A percentile compares a stretch with the other conserved stretches of the same genome.
phyloP scores from a whole-genome alignment of 2,888 invertebrate species.

The Heliconius ethilla region DNA sequence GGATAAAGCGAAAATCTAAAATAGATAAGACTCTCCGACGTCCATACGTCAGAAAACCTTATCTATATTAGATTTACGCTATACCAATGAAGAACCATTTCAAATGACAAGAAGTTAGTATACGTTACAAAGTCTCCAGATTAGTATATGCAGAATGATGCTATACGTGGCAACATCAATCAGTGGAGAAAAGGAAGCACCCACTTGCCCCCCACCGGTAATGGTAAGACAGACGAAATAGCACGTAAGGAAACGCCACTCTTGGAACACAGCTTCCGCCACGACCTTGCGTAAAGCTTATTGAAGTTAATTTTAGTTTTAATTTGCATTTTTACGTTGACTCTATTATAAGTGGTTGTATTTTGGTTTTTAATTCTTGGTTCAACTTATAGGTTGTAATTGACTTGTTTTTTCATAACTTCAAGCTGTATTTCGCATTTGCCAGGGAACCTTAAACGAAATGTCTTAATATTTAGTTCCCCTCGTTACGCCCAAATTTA shows the following conservation, averaged over 20 bases:
- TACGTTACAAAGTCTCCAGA: neutral
- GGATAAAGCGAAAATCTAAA: too few relatives aligned
- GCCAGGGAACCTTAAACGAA: too few relatives aligned
- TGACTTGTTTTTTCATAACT: too few relatives aligned
- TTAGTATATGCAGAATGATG: slow-evolving; percentile 4
- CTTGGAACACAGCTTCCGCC: slow-evolving; percentile 48
- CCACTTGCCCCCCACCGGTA: slow-evolving; percentile 56
- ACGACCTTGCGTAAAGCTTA: slow-evolving; percentile 44
- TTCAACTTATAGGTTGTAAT: too few relatives aligned
- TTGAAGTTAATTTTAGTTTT: slow-evolving; percentile 30
- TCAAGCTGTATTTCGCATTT: too few relatives aligned
- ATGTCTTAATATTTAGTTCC: neutral
- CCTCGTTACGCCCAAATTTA: too few relatives aligned
- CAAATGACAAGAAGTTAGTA: neutral
- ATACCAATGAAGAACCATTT: neutral
- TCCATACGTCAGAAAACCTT: too few relatives aligned
- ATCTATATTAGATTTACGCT: too few relatives aligned
- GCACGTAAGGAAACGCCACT: slow-evolving; percentile 60
- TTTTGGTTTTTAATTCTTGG: too few relatives aligned
- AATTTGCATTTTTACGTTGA: neutral
- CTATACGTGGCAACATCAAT: slow-evolving; percentile 37
- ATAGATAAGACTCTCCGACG: too few relatives aligned
- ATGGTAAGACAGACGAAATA: slow-evolving; percentile 48
- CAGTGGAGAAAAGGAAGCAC: slow-evolving; percentile 53
- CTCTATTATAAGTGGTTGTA: too few relatives aligned